phyloP scores from a whole-genome alignment of 2,113 vertebrate species.

The Myiagra hebetior region DNA sequence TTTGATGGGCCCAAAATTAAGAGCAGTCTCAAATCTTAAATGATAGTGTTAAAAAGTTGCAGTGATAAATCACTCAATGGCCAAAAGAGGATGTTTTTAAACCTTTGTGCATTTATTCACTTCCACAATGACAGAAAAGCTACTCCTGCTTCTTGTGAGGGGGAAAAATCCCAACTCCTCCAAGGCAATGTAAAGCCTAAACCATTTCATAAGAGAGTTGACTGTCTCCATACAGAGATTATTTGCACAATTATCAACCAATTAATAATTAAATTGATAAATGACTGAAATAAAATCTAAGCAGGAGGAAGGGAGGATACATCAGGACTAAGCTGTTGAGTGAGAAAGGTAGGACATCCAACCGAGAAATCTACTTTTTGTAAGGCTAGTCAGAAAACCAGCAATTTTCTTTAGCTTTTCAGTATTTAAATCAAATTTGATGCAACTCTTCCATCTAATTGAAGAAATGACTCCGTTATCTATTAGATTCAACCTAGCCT shows the following conservation, averaged over 20 bases:
- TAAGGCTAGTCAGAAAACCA: background rate
- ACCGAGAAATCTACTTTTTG: background rate
- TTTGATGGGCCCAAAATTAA: background rate
- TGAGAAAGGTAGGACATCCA: background rate
- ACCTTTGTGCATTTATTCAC: background rate
- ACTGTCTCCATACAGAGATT: background rate
- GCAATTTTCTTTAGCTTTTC: background rate
- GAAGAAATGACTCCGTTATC: background rate
- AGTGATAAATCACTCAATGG: background rate
- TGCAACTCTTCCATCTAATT: background rate
- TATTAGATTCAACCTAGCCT: background rate
- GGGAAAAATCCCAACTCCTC: accelerated
- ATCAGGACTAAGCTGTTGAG: background rate
- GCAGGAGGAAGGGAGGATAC: background rate
- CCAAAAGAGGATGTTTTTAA: background rate
- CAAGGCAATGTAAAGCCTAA: background rate
- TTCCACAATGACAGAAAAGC: background rate
- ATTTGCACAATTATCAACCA: background rate
- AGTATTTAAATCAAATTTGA: background rate
- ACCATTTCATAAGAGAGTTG: background rate
- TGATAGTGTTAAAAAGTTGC: background rate
- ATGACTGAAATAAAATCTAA: background rate
- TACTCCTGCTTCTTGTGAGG: background rate
- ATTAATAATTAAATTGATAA: background rate
- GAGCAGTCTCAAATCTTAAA: background rate